Evolutionary conservation across 2,797 vertebrate genomes (phyloP).

Genomic region (Rhinella marina): DNA sequence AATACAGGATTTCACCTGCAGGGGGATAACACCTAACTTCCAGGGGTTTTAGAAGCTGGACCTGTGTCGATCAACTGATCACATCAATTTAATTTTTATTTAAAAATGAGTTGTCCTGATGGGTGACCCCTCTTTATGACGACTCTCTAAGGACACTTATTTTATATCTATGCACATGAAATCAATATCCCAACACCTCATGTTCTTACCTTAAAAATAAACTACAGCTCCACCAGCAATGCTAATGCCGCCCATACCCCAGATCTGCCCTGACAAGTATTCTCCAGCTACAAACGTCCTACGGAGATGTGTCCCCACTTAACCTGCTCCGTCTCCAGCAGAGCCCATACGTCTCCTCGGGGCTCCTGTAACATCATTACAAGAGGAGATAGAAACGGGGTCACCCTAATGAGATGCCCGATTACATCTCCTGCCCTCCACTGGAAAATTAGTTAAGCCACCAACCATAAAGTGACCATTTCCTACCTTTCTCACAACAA

Average conservation of each 20-base stretch:
- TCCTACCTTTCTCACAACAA: slow-evolving; percentile 65
- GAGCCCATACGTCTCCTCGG: slow-evolving; percentile 62
- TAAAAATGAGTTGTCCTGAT: too few species aligned
- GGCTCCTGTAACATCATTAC: slow-evolving; percentile 76
- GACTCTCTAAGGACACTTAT: neutral
- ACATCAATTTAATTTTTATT: too few species aligned
- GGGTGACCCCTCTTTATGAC: too few species aligned
- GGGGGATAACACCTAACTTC: too few species aligned
- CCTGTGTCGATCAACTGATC: too few species aligned
- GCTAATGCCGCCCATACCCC: neutral
- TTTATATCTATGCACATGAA: too few species aligned
- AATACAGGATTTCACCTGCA: too few species aligned
- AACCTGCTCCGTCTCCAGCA: slow-evolving; percentile 63
- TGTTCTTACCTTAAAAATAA: neutral
- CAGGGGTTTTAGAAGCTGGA: neutral
- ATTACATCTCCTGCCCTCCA: slow-evolving; percentile 71
- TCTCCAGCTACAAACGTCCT: slow-evolving; percentile 27
- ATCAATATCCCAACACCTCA: too few species aligned
- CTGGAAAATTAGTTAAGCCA: slow-evolving; percentile 62
- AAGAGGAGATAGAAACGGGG: slow-evolving; percentile 73
- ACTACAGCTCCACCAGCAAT: neutral
- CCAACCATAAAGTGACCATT: slow-evolving; percentile 64
- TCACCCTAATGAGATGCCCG: slow-evolving; percentile 72
- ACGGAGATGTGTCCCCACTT: slow-evolving; percentile 51
- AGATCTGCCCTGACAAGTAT: slow-evolving; percentile 5